Base-by-base conservation (phyloP, 1,140 invertebrate species). In the Temnothorax curvispinosus region DNA sequence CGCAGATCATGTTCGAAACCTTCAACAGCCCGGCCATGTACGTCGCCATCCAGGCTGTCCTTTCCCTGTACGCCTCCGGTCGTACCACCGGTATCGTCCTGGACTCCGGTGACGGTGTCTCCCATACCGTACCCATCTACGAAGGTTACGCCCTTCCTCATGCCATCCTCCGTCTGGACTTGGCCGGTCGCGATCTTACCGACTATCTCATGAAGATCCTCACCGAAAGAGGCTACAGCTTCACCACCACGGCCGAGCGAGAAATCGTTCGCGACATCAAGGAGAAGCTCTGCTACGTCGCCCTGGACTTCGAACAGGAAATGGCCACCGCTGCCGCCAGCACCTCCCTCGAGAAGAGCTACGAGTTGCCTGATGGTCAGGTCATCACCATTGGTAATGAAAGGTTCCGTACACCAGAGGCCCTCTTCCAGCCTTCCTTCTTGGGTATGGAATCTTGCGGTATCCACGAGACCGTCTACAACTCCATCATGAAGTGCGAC, bases 201-300 rank as follows among this genome's bases (percentile, higher is more conserved):
- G 98, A 97, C 95, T 98, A 97, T 94, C 96, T 97, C 93, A 98
- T 98, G 97, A 98, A 97, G 95, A 98, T 98, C 95, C 96, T 98
- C 18, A 98, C 97, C 75, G 98, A 98, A 94, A 96, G 98, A 89
- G 96, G 96, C 88, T 97, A 96, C 93, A 96, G 95, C 65, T 97
- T 97, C 95, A 96, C 96, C 80, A 97, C 96, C 93, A 97, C 96
- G 41, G 97, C 97, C 92, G 97, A 98, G 94, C 95, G 97, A 90
- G 97, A 98, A 96, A 98, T 98, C 92, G 98, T 99, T 47, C 97
- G 98, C 95, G 98, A 99, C 96, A 98, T 99, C 96, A 99, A 98
- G 96, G 98, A 98, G 95, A 98, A 98, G 94, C 96, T 98, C 52
- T 98, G 98, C 96, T 98, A 98, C 95, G 98, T 98, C 88, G 97